Base-by-base conservation (phyloP, 37 sponge, comb jelly and placozoan genomes). In the Aplysina aerophoba region DNA sequence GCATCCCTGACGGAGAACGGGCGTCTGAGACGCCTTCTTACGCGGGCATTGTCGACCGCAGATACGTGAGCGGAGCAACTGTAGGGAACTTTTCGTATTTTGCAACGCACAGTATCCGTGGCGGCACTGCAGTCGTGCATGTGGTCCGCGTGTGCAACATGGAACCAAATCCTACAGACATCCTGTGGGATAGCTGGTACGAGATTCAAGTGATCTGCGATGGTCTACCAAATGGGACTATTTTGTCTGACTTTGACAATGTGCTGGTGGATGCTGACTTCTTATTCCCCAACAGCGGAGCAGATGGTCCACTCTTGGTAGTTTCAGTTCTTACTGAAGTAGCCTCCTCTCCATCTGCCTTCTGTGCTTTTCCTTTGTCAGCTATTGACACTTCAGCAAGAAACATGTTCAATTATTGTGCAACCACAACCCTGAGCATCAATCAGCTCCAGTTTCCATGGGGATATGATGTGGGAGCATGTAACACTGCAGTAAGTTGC, bases 181-280 rank as follows among this genome's bases (percentile, higher is more conserved):
- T 3, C 12, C 36, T 21, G 20, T 71, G 73, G 73, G 73, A 71
- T 12, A 71, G 36, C 34, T 71, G 73, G 73, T 71, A 71, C 37
- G 73, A 71, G 73, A 34, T 71, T 71, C 33, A 34, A 12, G 20
- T 71, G 73, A 36, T 33, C 12, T 71, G 73, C 12, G 73, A 37
- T 3, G 50, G 6, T 11, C n/a, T 5, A 19, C 36, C 4, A 4
- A 2, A 8, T 5, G 16, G 31, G 33, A 5, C 4, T 62, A 14
- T 58, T 58, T 67, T 67, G 28, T 16, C 33, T 5, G 36, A 71
- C 12, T 71, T 71, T 71, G 73, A 33, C 5, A 71, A 33, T 15
- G 36, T 11, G 4, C 28, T 71, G 33, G 6, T 71, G 4, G 12
- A 12, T 71, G 73, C 73, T 1, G 16, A 15, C 36, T 71, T 71